Evolutionary conservation across 2,113 vertebrate species (phyloP).

Genomic region (Marcusenius ussheri): DNA sequence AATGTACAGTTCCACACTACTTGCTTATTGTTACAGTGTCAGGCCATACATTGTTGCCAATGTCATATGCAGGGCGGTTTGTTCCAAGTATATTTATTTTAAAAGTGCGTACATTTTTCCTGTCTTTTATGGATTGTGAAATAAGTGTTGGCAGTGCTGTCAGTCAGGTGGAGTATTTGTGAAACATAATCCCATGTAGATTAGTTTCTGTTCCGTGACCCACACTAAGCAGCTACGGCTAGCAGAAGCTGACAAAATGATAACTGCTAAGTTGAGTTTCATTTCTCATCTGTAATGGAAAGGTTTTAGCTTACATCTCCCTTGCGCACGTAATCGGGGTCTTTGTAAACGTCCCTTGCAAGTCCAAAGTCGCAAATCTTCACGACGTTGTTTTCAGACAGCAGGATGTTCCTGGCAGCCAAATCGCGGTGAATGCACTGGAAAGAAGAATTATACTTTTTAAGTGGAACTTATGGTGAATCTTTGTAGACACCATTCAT

Average conservation of each 20-base stretch:
- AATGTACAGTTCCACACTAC: not conserved
- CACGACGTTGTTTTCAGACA: slow-evolving; percentile 89
- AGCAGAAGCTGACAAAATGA: not conserved
- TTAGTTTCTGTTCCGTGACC: not conserved
- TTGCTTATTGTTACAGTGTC: slow-evolving; percentile 8
- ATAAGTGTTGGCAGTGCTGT: slow-evolving; percentile 17
- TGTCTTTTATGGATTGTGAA: slow-evolving; percentile 18
- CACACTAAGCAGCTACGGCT: not conserved
- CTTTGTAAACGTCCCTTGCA: slow-evolving; percentile 87
- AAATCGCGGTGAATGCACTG: slow-evolving; percentile 89
- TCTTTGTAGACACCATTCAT: not conserved
- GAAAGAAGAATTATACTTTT: slow-evolving; percentile 10
- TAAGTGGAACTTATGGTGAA: not conserved
- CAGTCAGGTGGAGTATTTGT: slow-evolving; percentile 24
- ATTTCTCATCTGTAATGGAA: not conserved
- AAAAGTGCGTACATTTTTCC: slow-evolving; percentile 5
- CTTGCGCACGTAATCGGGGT: slow-evolving; percentile 87
- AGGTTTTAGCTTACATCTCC: slow-evolving; percentile 74
- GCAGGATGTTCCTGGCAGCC: slow-evolving; percentile 85
- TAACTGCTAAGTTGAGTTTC: not conserved
- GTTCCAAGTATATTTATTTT: slow-evolving; percentile 23
- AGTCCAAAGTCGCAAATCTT: slow-evolving; percentile 94
- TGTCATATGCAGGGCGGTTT: not conserved
- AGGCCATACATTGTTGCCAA: not conserved
- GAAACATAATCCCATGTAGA: not conserved